Percentiles rank a stretch among this genome's conserved stretches.
These are phyloP conservation scores for Antedon mediterranea DNA, from an alignment of 53 echinoderm and acorn worm genomes.

Conservation along the genomic window DNA sequence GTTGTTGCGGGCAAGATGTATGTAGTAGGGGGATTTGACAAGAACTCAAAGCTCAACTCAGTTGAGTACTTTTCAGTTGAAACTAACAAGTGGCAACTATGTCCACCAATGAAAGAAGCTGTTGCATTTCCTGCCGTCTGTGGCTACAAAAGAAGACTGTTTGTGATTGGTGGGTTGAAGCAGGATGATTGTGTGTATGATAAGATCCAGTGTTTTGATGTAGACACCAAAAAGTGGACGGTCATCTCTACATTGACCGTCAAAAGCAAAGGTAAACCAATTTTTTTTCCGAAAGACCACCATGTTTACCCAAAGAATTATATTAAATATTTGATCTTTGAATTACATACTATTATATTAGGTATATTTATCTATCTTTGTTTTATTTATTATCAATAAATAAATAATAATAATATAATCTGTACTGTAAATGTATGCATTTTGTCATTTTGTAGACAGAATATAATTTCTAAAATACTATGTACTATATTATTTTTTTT, in stretches of 20 bases:
- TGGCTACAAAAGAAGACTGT: constrained; percentile 44
- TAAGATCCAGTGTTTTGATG: constrained; percentile 53
- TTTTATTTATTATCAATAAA: too few relatives aligned
- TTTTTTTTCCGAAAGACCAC: too few relatives aligned
- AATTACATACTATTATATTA: too few relatives aligned
- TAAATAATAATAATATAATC: too few relatives aligned
- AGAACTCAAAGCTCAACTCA: constrained; percentile 15
- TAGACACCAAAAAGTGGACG: constrained; percentile 26
- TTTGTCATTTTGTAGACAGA: too few relatives aligned
- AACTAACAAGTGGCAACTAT: constrained; percentile 31
- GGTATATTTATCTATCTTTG: too few relatives aligned
- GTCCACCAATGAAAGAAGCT: constrained; percentile 48
- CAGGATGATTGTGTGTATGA: constrained; percentile 19
- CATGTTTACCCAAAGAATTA: too few relatives aligned
- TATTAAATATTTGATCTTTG: too few relatives aligned
- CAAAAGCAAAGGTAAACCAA: constrained; percentile 33
- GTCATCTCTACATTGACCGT: constrained; percentile 40
- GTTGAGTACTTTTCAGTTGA: constrained; percentile 34
- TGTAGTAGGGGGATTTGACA: constrained; percentile 50
- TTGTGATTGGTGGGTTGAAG: constrained; percentile 67
- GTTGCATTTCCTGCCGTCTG: constrained; percentile 60
- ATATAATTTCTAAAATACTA: too few relatives aligned
- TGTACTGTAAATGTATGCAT: too few relatives aligned
- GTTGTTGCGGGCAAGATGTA: constrained; percentile 38
- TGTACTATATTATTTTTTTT: too few relatives aligned